phyloP scores from a whole-genome alignment of 2,797 vertebrate species.

The Malurus splendens region DNA sequence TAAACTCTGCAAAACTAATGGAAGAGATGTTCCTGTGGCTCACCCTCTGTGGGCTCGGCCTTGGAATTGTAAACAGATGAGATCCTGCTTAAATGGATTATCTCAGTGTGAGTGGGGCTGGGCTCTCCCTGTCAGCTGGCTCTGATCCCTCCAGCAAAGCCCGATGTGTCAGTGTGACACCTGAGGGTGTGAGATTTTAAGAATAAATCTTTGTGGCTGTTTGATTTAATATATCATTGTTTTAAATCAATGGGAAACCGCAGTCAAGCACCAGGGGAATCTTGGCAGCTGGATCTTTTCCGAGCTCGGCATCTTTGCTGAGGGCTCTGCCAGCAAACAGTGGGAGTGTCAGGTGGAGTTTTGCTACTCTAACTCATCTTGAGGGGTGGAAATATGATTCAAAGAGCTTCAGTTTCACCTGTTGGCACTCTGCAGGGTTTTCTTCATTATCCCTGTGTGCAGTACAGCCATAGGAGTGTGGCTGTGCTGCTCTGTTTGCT shows the following conservation, averaged over 20 bases:
- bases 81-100: not conserved
- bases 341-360: not conserved
- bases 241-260: not conserved
- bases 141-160: not conserved
- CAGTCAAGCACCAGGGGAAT: not conserved
- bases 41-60: not conserved
- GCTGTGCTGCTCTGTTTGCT: not conserved
- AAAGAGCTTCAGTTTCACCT: not conserved
- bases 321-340: not conserved
- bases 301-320: accelerated
- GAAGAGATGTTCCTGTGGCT: not conserved
- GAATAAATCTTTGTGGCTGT: not conserved
- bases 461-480: accelerated
- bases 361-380: not conserved
- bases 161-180: accelerated
- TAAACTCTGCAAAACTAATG: not conserved
- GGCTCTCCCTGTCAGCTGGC: not conserved
- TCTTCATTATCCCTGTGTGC: not conserved
- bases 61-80: not conserved
- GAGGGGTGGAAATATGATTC: not conserved
- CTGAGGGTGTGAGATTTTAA: not conserved
- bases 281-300: not conserved
- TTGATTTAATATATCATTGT: not conserved
- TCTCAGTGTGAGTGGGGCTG: not conserved
- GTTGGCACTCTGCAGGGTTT: not conserved